Percentiles rank a stretch among this genome's conserved stretches.
Evolutionary conservation across 2,888 invertebrate genomes (phyloP).

Genomic region (Cataglyphis cursor): DNA sequence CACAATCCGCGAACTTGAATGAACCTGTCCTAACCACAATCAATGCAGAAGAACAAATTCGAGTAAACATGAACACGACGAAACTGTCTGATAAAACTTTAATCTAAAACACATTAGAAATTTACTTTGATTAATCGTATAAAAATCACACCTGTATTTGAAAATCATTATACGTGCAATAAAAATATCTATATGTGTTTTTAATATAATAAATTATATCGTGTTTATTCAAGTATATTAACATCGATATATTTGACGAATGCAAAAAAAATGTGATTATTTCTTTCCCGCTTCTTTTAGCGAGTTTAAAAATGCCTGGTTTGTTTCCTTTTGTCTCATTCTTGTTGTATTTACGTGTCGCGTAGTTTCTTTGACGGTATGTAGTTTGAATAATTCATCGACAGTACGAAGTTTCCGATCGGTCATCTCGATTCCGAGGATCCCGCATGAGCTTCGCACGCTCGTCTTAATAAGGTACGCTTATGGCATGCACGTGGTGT

Average conservation of each 20-base stretch:
- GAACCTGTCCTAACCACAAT: background rate
- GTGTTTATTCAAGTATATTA: background rate
- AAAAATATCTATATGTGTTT: background rate
- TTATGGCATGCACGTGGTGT: conserved; percentile 73
- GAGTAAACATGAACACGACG: background rate
- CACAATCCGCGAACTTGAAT: conserved; percentile 17
- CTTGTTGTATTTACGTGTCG: conserved; percentile 14
- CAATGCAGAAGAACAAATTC: conserved; percentile 15
- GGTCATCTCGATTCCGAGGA: conserved; percentile 52
- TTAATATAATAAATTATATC: background rate
- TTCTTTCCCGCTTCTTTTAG: background rate
- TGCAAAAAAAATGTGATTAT: background rate
- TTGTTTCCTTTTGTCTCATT: background rate
- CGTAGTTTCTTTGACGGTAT: conserved; percentile 17
- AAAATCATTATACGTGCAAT: background rate
- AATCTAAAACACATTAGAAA: background rate
- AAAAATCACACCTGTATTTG: background rate
- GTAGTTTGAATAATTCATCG: conserved; percentile 73
- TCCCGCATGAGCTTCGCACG: conserved; percentile 60
- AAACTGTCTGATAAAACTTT: background rate
- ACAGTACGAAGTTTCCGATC: conserved; percentile 65
- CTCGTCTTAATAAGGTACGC: conserved; percentile 70
- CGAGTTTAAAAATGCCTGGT: background rate
- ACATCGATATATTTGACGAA: background rate
- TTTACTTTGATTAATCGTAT: background rate